A percentile compares a stretch with the other conserved stretches of the same genome.
Evolutionary conservation across 2,797 vertebrate genomes (phyloP).

Genomic region (Nasua narica): DNA sequence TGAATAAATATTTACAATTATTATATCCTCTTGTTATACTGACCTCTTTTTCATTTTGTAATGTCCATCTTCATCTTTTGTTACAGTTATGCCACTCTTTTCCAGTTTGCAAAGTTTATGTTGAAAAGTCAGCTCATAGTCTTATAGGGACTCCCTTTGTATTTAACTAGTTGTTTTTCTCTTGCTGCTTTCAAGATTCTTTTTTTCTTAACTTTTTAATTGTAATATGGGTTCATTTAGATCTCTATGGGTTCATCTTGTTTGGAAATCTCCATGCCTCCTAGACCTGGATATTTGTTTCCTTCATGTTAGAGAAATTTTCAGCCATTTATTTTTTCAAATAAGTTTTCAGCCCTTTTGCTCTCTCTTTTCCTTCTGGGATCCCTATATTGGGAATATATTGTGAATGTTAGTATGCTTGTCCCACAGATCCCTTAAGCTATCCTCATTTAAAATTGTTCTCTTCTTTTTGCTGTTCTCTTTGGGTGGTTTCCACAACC

Average conservation of each 20-base stretch:
- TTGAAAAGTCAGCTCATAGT: not conserved
- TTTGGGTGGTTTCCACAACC: not conserved
- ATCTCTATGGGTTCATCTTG: not conserved
- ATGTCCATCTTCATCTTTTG: not conserved
- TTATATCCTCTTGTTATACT: not conserved
- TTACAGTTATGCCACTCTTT: not conserved
- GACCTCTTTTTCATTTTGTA: not conserved
- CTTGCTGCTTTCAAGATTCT: not conserved
- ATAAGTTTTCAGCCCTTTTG: not conserved
- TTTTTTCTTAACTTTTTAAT: not conserved
- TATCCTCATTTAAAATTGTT: not conserved
- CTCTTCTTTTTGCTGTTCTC: not conserved
- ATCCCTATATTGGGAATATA: not conserved
- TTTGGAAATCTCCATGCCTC: not conserved
- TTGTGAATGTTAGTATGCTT: not conserved
- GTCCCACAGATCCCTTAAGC: not conserved
- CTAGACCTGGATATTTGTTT: not conserved
- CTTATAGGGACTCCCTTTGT: not conserved
- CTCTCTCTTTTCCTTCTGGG: not conserved
- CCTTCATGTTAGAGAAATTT: not conserved
- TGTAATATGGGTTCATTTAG: not conserved
- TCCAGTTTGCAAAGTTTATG: not conserved
- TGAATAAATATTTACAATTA: not conserved
- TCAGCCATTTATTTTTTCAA: not conserved
- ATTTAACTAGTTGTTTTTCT: not conserved